Conservation (phyloP, 2,888 invertebrate genomes). For the Philhelius pedissequus region DNA sequence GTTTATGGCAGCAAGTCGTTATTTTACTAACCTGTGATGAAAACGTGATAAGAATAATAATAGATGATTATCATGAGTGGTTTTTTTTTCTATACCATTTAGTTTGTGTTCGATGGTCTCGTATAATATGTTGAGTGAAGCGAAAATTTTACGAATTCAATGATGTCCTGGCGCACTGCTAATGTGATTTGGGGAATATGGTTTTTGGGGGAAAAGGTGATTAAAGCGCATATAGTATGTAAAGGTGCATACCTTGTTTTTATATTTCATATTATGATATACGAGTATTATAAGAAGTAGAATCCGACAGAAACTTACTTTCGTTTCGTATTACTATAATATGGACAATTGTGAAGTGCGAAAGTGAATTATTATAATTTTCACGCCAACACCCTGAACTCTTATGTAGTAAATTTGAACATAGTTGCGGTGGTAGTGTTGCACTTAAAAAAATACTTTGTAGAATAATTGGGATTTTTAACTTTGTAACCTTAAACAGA, state of each 20-base stretch:
- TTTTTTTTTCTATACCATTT: not conserved
- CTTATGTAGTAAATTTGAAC: no score
- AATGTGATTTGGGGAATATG: conserved; percentile 43
- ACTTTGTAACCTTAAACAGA: no score
- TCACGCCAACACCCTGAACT: no score
- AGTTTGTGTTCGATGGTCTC: not conserved
- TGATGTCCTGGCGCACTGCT: conserved; percentile 50
- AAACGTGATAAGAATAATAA: conserved; percentile 55
- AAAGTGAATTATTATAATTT: no score
- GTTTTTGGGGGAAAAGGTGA: not conserved
- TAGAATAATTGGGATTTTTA: no score
- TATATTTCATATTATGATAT: not conserved
- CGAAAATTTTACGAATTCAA: conserved; percentile 41
- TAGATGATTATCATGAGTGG: conserved; percentile 36
- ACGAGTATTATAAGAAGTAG: no score
- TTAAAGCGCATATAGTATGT: not conserved
- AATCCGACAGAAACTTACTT: not conserved
- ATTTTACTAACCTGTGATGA: conserved; percentile 29
- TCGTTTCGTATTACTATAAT: no score
- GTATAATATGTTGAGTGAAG: conserved; percentile 43
- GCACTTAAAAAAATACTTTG: no score
- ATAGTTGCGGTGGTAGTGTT: no score
- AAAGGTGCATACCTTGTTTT: not conserved
- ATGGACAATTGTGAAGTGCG: no score
- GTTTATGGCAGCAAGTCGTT: conserved; percentile 1